Evolutionary conservation across 2,888 invertebrate genomes (phyloP).

Genomic region (Drosophila monieri): DNA sequence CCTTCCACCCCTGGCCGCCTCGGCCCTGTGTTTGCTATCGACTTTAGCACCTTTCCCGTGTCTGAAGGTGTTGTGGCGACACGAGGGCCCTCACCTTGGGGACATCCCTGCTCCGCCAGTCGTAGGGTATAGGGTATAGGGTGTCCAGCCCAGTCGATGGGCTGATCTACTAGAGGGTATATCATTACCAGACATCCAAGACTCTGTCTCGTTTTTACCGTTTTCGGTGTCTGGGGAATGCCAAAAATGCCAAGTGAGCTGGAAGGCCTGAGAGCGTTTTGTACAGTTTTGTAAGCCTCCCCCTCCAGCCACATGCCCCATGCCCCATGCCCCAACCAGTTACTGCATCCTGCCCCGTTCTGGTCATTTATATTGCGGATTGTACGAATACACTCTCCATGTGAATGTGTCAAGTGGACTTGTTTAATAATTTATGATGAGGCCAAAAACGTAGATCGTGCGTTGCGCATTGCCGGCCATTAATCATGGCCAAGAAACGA

Average conservation of each 20-base stretch:
- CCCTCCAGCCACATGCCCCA: too few species aligned
- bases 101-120: neutral
- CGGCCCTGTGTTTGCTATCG: slow-evolving; percentile 25
- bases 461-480: slow-evolving; percentile 79
- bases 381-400: slow-evolving; percentile 38
- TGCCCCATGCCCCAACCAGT: slow-evolving; percentile 19
- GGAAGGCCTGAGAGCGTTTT: slow-evolving; percentile 53
- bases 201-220: slow-evolving; percentile 70
- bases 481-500: slow-evolving; percentile 64
- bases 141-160: too few species aligned
- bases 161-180: too few species aligned
- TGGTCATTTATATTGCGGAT: slow-evolving; percentile 74
- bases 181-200: too few species aligned
- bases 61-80: slow-evolving; percentile 63
- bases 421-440: slow-evolving; percentile 78
- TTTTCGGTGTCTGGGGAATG: slow-evolving; percentile 71
- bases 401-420: slow-evolving; percentile 77
- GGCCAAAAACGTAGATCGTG: slow-evolving; percentile 78
- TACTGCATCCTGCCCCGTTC: slow-evolving; percentile 49
- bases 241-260: slow-evolving; percentile 60
- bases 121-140: too few species aligned
- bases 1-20: too few species aligned
- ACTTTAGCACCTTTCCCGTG: slow-evolving; percentile 38
- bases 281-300: slow-evolving; percentile 63
- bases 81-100: slow-evolving; percentile 57